These are phyloP conservation scores for Australoheros facetus DNA, from an alignment of 2,797 vertebrate species.

Conservation along the genomic window DNA sequence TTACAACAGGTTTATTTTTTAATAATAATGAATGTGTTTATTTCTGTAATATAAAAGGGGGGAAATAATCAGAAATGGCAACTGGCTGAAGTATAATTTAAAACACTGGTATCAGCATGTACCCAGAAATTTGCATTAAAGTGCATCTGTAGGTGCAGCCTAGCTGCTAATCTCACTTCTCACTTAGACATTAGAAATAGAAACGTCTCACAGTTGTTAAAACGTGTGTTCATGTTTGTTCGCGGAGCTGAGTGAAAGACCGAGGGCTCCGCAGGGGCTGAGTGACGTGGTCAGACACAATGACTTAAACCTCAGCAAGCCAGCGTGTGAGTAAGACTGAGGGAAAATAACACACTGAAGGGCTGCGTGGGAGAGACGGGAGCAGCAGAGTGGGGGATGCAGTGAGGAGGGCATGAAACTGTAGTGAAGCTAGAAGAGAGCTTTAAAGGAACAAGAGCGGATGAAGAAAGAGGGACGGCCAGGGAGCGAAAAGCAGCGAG, in stretches of 20 bases:
- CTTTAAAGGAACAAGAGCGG: slow-evolving; percentile 38
- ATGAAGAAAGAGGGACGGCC: slow-evolving; percentile 24
- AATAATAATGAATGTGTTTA: neutral
- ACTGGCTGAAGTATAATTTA: neutral
- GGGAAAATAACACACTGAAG: slow-evolving; percentile 32
- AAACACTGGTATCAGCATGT: no score
- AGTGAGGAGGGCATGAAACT: neutral
- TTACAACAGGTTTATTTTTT: neutral
- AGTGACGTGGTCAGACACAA: slow-evolving; percentile 36
- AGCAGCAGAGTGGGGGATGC: neutral
- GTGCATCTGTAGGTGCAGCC: no score
- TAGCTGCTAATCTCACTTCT: neutral
- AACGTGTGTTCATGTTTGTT: slow-evolving; percentile 16
- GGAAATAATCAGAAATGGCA: neutral
- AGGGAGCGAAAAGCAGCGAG: slow-evolving; percentile 22
- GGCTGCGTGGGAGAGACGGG: slow-evolving; percentile 30
- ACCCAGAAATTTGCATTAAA: no score
- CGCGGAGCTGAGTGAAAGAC: neutral
- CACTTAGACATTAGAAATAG: neutral
- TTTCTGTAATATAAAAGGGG: no score
- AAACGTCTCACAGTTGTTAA: neutral
- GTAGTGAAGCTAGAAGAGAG: slow-evolving; percentile 33
- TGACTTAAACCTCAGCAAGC: slow-evolving; percentile 24
- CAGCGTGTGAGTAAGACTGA: slow-evolving; percentile 17
- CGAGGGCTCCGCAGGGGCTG: slow-evolving; percentile 25